Percentiles rank a stretch among this genome's conserved stretches.
Conservation (phyloP, 2,888 invertebrate genomes). For the Eurytoma californica region DNA sequence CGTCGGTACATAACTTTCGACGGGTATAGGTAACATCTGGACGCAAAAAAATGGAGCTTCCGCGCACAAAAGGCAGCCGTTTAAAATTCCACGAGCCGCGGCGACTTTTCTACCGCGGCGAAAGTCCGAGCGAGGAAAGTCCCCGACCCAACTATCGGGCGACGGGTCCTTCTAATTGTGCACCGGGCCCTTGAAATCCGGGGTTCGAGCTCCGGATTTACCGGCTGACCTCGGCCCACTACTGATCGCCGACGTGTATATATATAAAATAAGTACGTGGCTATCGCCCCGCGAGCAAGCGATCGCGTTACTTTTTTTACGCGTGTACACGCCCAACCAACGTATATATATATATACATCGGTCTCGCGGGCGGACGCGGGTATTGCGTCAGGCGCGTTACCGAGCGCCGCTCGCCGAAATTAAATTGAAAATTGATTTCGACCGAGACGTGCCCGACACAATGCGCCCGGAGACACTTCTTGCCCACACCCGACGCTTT, state of each 20-base stretch:
- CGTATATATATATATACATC: background rate
- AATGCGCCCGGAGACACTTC: background rate
- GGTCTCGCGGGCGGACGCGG: background rate
- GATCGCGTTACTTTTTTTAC: background rate
- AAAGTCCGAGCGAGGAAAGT: slow-evolving; percentile 32
- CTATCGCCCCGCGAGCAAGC: too few species aligned
- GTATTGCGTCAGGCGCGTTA: slow-evolving; percentile 4
- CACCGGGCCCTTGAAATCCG: slow-evolving; percentile 40
- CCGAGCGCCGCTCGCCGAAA: slow-evolving; percentile 6
- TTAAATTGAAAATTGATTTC: slow-evolving; percentile 48
- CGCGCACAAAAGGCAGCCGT: too few species aligned
- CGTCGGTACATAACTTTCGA: too few species aligned
- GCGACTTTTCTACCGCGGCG: slow-evolving; percentile 42
- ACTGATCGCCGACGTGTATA: background rate
- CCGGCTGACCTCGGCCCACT: slow-evolving; percentile 49
- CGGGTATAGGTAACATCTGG: too few species aligned
- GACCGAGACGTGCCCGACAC: background rate
- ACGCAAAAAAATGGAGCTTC: too few species aligned
- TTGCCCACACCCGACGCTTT: background rate
- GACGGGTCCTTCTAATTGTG: slow-evolving; percentile 34
- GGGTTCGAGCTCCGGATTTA: slow-evolving; percentile 19
- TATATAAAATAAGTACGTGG: too few species aligned
- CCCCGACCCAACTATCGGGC: background rate
- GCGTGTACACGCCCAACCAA: background rate
- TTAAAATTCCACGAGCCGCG: background rate